phyloP scores from a whole-genome alignment of 2,888 invertebrate genomes.

The Dastarcus helophoroides region DNA sequence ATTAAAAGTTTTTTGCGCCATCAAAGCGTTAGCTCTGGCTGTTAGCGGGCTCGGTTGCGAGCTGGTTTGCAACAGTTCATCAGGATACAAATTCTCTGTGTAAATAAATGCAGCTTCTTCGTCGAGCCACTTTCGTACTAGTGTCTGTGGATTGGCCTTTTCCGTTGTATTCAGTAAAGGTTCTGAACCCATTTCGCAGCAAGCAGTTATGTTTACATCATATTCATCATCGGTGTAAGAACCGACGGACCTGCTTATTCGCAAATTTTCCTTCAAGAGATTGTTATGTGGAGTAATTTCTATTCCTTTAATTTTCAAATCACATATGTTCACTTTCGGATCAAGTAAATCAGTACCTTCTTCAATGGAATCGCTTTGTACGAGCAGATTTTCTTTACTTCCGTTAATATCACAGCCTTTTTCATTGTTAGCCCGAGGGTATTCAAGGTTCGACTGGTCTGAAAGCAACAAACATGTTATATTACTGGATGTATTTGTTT shows the following conservation, averaged over 20 bases:
- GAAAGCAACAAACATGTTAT: too few species aligned
- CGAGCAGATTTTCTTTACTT: conserved; percentile 4
- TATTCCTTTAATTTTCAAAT: conserved; percentile 10
- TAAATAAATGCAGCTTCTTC: conserved; percentile 24
- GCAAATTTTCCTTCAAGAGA: conserved; percentile 15
- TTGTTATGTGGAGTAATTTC: conserved; percentile 11
- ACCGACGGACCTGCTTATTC: conserved; percentile 27
- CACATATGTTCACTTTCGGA: conserved; percentile 17
- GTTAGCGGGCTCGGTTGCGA: conserved; percentile 23
- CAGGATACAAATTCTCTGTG: conserved; percentile 24
- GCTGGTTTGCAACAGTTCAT: conserved; percentile 21
- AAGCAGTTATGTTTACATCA: conserved; percentile 12
- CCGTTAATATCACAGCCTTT: conserved; percentile 7
- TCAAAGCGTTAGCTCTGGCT: conserved; percentile 32
- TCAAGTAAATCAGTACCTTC: conserved; percentile 32
- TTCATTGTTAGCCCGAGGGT: conserved; percentile 9
- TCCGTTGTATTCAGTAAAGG: conserved; percentile 16
- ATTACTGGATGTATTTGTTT: too few species aligned
- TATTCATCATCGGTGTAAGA: conserved; percentile 26
- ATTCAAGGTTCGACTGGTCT: conserved; percentile 4
- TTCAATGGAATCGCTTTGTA: conserved; percentile 23
- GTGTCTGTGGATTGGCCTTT: conserved; percentile 20
- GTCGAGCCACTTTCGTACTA: conserved; percentile 27
- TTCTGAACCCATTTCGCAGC: conserved; percentile 25
- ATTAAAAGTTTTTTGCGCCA: conserved; percentile 34